A percentile compares a stretch with the other conserved stretches of the same genome.
These are phyloP conservation scores for Sapayoa aenigma DNA, from an alignment of 2,113 vertebrate genomes.

Conservation along the genomic window DNA sequence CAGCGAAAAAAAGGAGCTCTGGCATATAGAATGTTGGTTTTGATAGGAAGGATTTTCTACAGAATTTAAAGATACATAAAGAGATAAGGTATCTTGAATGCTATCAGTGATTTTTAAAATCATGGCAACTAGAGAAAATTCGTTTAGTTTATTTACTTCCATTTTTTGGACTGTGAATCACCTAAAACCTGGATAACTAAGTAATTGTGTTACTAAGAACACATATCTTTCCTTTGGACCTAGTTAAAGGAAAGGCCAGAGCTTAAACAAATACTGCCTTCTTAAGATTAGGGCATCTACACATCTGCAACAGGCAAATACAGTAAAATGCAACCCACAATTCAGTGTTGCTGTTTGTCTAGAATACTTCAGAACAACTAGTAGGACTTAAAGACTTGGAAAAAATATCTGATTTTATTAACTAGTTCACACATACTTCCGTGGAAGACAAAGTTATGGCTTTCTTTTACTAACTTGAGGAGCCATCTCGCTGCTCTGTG, in stretches of 20 bases:
- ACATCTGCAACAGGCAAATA: background rate
- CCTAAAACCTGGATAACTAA: background rate
- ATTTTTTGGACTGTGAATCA: background rate
- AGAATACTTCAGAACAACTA: background rate
- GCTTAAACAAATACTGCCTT: background rate
- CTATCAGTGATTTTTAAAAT: background rate
- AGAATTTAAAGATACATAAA: background rate
- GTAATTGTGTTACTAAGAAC: background rate
- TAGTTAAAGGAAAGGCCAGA: background rate
- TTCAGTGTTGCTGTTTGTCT: background rate
- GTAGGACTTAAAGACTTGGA: background rate
- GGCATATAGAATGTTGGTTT: background rate
- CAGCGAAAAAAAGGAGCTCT: background rate
- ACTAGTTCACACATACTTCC: background rate
- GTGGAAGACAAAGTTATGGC: background rate
- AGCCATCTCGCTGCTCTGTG: background rate
- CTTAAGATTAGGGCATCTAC: background rate
- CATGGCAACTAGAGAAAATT: background rate
- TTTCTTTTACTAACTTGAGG: background rate
- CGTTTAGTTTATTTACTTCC: background rate
- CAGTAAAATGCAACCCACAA: background rate
- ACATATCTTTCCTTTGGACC: background rate
- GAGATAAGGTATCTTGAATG: background rate
- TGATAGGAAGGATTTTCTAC: background rate
- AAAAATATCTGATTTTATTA: background rate